Base-by-base conservation (phyloP, 2,113 vertebrate species). In the Lycocorax pyrrhopterus region DNA sequence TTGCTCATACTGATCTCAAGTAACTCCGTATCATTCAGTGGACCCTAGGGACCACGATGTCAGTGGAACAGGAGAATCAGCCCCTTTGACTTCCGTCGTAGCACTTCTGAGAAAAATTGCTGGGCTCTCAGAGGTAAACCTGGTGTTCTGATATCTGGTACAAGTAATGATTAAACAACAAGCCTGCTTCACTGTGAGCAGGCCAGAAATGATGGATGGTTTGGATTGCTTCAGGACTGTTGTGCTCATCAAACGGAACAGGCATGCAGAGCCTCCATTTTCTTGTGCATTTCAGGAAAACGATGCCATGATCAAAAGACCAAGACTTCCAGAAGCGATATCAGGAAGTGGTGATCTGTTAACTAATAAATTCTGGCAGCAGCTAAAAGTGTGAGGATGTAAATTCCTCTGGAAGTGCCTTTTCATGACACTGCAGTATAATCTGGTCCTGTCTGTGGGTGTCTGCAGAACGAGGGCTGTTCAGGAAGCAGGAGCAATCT, bases 291-390 rank as follows among this genome's bases (percentile, higher is more conserved):
- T 94, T 93, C 67, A 80, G 58, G 71, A 94, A 77, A n/a, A 71
- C 15, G 66, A 53, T 66, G 74, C 39, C 32, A 41, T 67, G 55
- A 71, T 89, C 84, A 96, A 93, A 94, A 80, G 39, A 81, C 15
- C 5, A 10, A 92, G 52, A 51, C 22, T 85, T 77, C 35, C 68
- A 82, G 62, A 93, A 96, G 46, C 0, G 0, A 44, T 1, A 2
- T 30, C n/a, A 94, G 55, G 56, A 95, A 96, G 32, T 43, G 46
- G 77, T 51, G 47, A 59, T 83, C 55, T 93, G 47, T 80, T 90
- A 91, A 67, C 43, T 90, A 86, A 87, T 59, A 87, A 78, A 85
- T 79, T 78, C 60, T 81, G 29, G 12, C 7, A 3, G 18, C n/a
- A 89, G 52, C 58, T 86, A 66, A 33, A 84, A 78, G 56, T 2